Percentiles rank a stretch among this genome's conserved stretches.
Evolutionary conservation across 2,113 vertebrate genomes (phyloP).

Genomic region (Petrocephalus microphthalmus): DNA sequence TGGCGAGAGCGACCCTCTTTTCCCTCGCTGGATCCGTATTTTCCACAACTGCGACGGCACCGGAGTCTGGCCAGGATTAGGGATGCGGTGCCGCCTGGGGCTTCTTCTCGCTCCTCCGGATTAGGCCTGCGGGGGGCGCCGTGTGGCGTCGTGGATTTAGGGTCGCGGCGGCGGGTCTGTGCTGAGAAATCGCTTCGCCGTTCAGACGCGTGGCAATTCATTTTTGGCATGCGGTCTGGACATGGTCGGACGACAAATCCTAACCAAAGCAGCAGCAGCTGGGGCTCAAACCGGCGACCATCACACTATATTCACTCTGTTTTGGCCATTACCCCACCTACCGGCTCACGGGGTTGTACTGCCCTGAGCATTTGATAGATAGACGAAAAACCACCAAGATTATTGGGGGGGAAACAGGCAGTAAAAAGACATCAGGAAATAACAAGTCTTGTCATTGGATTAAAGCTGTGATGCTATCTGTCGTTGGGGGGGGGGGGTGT

Average conservation of each 20-base stretch:
- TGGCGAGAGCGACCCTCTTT: slow-evolving; percentile 38
- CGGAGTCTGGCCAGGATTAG: slow-evolving; percentile 47
- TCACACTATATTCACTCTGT: neutral
- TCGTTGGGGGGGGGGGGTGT: neutral
- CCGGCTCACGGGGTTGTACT: neutral
- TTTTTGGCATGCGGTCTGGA: neutral
- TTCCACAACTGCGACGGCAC: slow-evolving; percentile 33
- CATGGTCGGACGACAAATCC: neutral
- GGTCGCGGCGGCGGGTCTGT: neutral
- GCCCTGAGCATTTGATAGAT: neutral
- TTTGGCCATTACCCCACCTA: neutral
- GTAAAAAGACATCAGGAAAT: slow-evolving; percentile 14
- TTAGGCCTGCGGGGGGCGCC: slow-evolving; percentile 29
- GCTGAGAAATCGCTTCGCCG: neutral
- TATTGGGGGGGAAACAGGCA: neutral
- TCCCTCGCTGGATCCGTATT: slow-evolving; percentile 34
- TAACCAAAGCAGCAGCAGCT: neutral
- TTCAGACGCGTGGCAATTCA: neutral
- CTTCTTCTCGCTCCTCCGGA: slow-evolving; percentile 38
- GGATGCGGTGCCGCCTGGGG: slow-evolving; percentile 38
- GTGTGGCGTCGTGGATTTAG: slow-evolving; percentile 24
- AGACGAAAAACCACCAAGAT: slow-evolving; percentile 16
- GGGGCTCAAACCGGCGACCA: neutral
- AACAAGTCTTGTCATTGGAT: slow-evolving; percentile 2
- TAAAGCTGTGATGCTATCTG: neutral